These are phyloP conservation scores for Xiphydria camelus DNA, from an alignment of 2,888 invertebrate species.

Conservation along the genomic window DNA sequence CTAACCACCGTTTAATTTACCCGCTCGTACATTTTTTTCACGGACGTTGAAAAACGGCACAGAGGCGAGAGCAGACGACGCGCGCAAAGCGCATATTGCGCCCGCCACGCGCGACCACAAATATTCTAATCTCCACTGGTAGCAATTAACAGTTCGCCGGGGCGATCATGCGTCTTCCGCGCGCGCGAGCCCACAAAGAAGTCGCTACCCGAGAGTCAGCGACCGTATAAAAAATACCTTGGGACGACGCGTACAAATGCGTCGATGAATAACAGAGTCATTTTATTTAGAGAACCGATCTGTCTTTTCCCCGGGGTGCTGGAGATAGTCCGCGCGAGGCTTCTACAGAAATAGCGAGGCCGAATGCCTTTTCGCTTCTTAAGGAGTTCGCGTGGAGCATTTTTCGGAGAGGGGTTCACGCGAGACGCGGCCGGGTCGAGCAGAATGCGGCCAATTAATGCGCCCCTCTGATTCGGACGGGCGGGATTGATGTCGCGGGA, in stretches of 20 bases:
- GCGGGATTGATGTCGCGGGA: slow-evolving; percentile 32
- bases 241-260: slow-evolving; percentile 52
- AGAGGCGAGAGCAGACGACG: too few species aligned
- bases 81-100: too few species aligned
- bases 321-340: slow-evolving; percentile 3
- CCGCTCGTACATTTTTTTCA: too few species aligned
- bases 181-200: not conserved
- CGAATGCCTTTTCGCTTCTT: slow-evolving; percentile 36
- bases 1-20: too few species aligned
- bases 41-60: too few species aligned
- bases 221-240: slow-evolving; percentile 27
- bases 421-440: too few species aligned
- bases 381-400: too few species aligned
- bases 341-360: slow-evolving; percentile 34
- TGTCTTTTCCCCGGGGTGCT: slow-evolving; percentile 45
- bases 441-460: slow-evolving; percentile 44
- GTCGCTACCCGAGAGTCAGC: too few species aligned
- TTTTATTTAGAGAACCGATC: slow-evolving; percentile 56
- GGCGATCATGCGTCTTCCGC: not conserved
- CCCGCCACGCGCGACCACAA: too few species aligned
- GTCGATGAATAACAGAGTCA: slow-evolving; percentile 57
- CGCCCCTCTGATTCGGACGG: slow-evolving; percentile 37
- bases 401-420: too few species aligned
- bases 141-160: too few species aligned
- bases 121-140: too few species aligned